Percentiles rank a stretch among this genome's conserved stretches.
These are phyloP conservation scores for Botia kubotai DNA, from an alignment of 2,797 vertebrate species.

Conservation along the genomic window DNA sequence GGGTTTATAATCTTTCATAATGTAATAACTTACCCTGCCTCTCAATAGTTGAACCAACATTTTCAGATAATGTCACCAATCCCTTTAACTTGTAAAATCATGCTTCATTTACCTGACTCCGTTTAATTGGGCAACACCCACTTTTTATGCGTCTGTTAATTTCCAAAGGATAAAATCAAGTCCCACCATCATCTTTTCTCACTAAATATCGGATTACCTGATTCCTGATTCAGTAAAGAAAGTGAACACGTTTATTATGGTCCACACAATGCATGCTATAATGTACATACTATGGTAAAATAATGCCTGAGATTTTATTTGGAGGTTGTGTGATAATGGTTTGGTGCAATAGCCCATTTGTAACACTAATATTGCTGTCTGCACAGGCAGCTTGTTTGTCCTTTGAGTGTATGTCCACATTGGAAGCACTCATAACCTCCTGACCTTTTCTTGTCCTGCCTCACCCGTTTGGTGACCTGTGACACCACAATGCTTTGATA, in stretches of 20 bases:
- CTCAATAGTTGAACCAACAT: not conserved
- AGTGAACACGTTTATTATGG: not conserved
- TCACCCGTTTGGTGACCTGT: conserved; percentile 46
- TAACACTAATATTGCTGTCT: conserved; percentile 25
- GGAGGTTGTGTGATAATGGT: not conserved
- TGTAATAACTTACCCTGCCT: not conserved
- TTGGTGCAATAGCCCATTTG: conserved; percentile 8
- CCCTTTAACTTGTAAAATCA: not conserved
- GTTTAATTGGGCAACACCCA: not conserved
- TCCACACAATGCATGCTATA: no score
- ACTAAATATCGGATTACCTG: not conserved
- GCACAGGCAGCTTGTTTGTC: conserved; percentile 12
- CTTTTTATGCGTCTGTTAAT: not conserved
- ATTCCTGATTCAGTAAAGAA: not conserved
- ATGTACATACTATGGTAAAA: not conserved
- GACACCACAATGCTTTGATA: conserved; percentile 45
- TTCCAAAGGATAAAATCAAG: not conserved
- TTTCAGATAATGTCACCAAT: not conserved
- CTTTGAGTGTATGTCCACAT: conserved; percentile 15
- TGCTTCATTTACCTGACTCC: not conserved
- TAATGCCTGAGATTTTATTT: not conserved
- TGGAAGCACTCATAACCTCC: conserved; percentile 20
- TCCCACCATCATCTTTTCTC: not conserved
- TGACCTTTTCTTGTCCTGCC: conserved; percentile 42
- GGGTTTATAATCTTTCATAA: not conserved